Percentiles rank a stretch among this genome's conserved stretches.
Conservation (phyloP, 2,113 vertebrate genomes). For the Phalacrocorax brasilianus region DNA sequence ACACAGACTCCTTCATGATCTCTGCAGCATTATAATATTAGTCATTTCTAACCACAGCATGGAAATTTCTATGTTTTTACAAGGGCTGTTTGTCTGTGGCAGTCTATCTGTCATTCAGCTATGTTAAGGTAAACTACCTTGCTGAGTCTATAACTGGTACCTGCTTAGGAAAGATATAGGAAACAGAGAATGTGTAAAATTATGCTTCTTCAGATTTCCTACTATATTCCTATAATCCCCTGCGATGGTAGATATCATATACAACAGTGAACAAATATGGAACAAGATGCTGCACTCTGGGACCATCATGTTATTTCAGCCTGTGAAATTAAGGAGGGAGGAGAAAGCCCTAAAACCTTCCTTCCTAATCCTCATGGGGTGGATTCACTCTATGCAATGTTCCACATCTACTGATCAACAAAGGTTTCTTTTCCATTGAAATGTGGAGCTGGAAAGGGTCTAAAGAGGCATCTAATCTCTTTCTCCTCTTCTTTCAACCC, state of each 20-base stretch:
- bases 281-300: not conserved
- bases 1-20: not conserved
- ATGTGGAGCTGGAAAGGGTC: not conserved
- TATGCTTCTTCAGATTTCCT: not conserved
- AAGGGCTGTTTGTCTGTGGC: not conserved
- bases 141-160: not conserved
- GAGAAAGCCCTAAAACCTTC: not conserved
- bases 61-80: not conserved
- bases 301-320: not conserved
- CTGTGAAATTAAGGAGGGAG: not conserved
- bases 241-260: not conserved
- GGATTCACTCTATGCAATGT: not conserved
- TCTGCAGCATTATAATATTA: not conserved
- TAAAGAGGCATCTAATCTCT: slow-evolving; percentile 6
- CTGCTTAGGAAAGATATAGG: not conserved
- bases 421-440: not conserved
- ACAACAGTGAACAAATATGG: not conserved
- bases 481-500: not conserved
- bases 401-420: not conserved
- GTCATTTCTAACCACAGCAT: not conserved
- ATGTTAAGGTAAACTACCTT: not conserved
- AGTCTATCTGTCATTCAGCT: not conserved
- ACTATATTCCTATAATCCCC: not conserved
- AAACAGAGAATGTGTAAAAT: not conserved
- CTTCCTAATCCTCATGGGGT: not conserved